Evolutionary conservation across 1,140 invertebrate genomes (phyloP).

Genomic region (Protaetia brevitarsis): DNA sequence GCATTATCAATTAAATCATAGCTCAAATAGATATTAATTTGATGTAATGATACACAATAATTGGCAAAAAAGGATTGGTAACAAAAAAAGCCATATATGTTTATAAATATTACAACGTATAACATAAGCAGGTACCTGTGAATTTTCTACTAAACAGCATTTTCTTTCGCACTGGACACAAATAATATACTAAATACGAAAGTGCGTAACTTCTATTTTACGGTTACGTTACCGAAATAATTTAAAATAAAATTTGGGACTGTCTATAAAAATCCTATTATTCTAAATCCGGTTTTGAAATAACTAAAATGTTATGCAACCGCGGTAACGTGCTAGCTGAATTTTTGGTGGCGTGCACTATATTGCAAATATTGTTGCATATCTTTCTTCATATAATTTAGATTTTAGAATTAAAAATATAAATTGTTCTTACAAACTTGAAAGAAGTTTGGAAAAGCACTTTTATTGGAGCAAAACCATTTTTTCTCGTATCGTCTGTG

Average conservation of each 20-base stretch:
- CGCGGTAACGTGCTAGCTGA: not conserved
- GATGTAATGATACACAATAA: no score
- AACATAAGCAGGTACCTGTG: not conserved
- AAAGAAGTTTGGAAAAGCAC: no score
- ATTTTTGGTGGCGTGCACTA: not conserved
- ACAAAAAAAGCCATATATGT: no score
- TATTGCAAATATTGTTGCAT: no score
- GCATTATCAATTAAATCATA: no score
- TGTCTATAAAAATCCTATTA: conserved; percentile 1
- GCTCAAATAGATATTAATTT: no score
- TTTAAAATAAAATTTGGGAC: conserved; percentile 5
- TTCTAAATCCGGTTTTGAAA: not conserved
- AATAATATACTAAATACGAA: not conserved
- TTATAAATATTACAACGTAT: not conserved
- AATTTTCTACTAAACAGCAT: not conserved
- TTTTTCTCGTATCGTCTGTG: no score
- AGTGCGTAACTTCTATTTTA: not conserved
- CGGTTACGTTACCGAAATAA: not conserved
- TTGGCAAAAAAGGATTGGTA: no score
- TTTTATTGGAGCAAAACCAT: no score
- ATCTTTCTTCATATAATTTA: no score
- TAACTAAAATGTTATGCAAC: not conserved
- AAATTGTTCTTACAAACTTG: no score
- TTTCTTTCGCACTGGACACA: not conserved
- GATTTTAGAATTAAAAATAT: no score